These are phyloP conservation scores for Gallinago nigripennis DNA, from an alignment of 2,797 vertebrate species.

Conservation along the genomic window DNA sequence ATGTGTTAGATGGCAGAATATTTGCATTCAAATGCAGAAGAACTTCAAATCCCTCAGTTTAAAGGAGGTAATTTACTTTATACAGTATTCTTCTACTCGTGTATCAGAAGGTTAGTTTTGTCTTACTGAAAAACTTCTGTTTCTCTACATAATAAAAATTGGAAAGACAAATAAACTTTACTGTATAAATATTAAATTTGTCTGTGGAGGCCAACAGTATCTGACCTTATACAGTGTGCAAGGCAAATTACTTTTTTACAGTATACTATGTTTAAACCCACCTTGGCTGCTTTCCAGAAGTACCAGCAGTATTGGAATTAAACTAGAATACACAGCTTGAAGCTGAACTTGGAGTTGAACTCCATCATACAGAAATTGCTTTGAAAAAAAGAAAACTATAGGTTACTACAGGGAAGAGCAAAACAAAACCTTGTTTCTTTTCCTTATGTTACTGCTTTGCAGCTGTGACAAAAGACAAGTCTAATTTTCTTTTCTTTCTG, in stretches of 20 bases:
- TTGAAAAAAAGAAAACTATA: not conserved
- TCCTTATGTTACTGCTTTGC: not conserved
- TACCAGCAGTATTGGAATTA: not conserved
- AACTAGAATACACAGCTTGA: slow-evolving; percentile 29
- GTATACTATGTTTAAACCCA: not conserved
- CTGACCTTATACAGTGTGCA: not conserved
- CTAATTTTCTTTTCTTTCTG: slow-evolving; percentile 15
- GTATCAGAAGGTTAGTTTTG: not conserved
- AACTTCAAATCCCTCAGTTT: not conserved
- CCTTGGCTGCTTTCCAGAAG: slow-evolving; percentile 8
- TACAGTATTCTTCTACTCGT: not conserved
- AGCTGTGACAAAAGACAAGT: not conserved
- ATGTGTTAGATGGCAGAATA: not conserved
- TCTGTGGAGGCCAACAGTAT: not conserved
- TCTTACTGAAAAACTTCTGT: not conserved
- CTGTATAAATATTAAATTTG: not conserved
- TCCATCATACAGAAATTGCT: slow-evolving; percentile 30
- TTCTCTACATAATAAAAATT: not conserved
- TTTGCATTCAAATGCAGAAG: not conserved
- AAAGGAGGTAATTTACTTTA: not conserved
- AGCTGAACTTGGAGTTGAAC: slow-evolving; percentile 37
- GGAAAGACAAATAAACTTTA: not conserved
- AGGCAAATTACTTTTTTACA: not conserved
- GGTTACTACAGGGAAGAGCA: not conserved
- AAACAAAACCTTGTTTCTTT: slow-evolving; percentile 18